A percentile compares a stretch with the other conserved stretches of the same genome.
phyloP scores from a whole-genome alignment of 2,888 invertebrate genomes.

The Drosophila macrospina region DNA sequence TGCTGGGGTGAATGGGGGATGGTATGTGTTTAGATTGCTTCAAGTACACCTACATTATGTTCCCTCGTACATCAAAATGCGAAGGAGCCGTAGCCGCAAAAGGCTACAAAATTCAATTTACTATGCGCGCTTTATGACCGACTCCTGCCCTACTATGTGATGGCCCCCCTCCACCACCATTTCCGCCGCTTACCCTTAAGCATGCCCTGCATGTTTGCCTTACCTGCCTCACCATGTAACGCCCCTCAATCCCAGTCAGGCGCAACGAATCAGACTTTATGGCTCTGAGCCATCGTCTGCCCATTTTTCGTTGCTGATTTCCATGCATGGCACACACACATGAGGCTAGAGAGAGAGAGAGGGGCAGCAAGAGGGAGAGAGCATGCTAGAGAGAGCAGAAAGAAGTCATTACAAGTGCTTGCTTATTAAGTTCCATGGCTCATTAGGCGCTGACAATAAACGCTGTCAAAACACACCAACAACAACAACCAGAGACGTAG shows the following conservation, averaged over 20 bases:
- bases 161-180: background rate
- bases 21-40: constrained; percentile 18
- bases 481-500: constrained; percentile 8
- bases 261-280: constrained; percentile 65
- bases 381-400: constrained; percentile 44
- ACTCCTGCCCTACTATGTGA: constrained; percentile 37
- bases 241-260: constrained; percentile 39
- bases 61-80: constrained; percentile 60
- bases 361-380: no score
- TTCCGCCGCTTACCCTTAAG: background rate
- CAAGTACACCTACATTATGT: constrained; percentile 40
- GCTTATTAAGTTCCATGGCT: constrained; percentile 80
- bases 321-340: constrained; percentile 44
- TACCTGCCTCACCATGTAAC: background rate
- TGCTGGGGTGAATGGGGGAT: background rate
- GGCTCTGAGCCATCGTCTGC: constrained; percentile 42
- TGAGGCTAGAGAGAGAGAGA: no score
- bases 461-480: constrained; percentile 67
- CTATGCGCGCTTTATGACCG: constrained; percentile 78
- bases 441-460: constrained; percentile 78
- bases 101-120: constrained; percentile 79
- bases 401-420: constrained; percentile 78
- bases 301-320: constrained; percentile 49
- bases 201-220: background rate
- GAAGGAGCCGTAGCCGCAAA: constrained; percentile 66